Evolutionary conservation across 2,888 invertebrate genomes (phyloP).

Genomic region (Pollenia labialis): DNA sequence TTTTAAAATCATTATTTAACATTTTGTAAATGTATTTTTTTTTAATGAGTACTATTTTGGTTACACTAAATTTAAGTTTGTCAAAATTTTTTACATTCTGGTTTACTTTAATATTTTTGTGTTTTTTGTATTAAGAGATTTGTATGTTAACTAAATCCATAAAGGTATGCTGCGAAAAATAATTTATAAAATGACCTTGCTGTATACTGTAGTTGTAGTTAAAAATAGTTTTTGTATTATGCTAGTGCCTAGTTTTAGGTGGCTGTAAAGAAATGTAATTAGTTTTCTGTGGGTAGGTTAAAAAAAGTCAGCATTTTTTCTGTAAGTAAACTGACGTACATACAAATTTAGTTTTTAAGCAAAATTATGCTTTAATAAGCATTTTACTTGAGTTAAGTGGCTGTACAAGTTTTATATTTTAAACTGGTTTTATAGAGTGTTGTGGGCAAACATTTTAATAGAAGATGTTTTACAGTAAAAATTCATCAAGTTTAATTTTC

Average conservation of each 20-base stretch:
- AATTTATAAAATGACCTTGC: conserved; percentile 1
- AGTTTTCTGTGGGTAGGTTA: not conserved
- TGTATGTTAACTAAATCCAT: not conserved
- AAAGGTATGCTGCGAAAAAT: not conserved
- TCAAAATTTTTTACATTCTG: not conserved
- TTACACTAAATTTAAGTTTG: conserved; percentile 6
- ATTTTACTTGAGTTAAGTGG: not conserved
- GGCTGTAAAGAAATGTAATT: conserved; percentile 28
- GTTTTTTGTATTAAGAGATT: not conserved
- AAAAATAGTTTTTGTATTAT: not conserved
- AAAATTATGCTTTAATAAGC: conserved; percentile 1
- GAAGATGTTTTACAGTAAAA: too few relatives aligned
- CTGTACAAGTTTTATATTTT: too few relatives aligned
- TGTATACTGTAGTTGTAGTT: not conserved
- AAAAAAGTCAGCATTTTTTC: not conserved
- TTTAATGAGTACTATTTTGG: not conserved
- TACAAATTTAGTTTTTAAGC: not conserved
- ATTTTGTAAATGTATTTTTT: conserved; percentile 5
- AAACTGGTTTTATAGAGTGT: too few relatives aligned
- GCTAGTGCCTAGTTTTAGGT: conserved; percentile 20
- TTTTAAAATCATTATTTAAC: conserved; percentile 28
- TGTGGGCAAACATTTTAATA: too few relatives aligned
- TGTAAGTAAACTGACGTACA: not conserved
- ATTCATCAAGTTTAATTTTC: too few relatives aligned
- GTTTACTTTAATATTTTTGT: not conserved